Conservation (phyloP, 2,113 vertebrate genomes). For the Mobula hypostoma region DNA sequence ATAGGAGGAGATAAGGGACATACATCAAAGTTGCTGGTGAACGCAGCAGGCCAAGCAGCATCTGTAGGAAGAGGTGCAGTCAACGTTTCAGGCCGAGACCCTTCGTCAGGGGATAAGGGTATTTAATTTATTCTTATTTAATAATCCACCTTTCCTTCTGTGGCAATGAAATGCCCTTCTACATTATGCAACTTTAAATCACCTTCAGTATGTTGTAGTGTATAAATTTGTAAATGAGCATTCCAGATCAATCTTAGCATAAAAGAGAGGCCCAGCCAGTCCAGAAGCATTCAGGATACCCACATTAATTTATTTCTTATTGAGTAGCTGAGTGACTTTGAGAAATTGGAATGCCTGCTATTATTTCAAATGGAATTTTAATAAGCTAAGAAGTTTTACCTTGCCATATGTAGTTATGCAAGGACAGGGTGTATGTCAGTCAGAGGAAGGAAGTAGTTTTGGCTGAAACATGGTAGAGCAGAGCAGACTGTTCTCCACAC, state of each 20-base stretch:
- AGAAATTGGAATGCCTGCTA: neutral
- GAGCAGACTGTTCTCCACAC: constrained; percentile 45
- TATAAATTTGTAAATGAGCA: neutral
- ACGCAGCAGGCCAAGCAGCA: too few relatives aligned
- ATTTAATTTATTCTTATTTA: neutral
- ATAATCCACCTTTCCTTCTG: neutral
- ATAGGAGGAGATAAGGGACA: neutral
- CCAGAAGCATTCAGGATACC: neutral
- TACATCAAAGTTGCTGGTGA: too few relatives aligned
- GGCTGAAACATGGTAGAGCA: constrained; percentile 42
- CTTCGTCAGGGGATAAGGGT: neutral
- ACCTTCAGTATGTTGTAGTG: neutral
- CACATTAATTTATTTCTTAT: neutral
- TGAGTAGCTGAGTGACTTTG: neutral
- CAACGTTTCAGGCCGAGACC: too few relatives aligned
- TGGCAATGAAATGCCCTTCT: neutral
- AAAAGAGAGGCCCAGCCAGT: neutral
- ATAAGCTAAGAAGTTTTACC: neutral
- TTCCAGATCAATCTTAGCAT: neutral
- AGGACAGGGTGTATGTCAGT: constrained; percentile 9
- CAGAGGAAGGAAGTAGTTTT: constrained; percentile 47
- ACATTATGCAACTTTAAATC: neutral
- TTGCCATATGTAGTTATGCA: constrained; percentile 8
- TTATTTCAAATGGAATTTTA: constrained; percentile 7
- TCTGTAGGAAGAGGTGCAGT: too few relatives aligned